phyloP scores from a whole-genome alignment of 2,113 vertebrate genomes.

The Gallinago undulata region DNA sequence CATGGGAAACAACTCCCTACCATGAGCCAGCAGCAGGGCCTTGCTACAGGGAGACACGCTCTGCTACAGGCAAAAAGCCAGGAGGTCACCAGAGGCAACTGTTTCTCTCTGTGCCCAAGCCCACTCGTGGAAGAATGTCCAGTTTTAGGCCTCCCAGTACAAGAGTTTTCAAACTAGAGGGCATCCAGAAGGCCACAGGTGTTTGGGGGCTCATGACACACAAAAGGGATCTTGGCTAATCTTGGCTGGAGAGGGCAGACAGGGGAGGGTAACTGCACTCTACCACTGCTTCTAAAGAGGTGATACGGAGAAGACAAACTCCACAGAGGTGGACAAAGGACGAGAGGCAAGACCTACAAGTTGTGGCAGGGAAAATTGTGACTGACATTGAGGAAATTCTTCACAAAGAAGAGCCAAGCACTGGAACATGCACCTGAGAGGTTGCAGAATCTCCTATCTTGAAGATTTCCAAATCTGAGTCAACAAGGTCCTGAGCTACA shows the following conservation, averaged over 20 bases:
- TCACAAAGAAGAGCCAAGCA: background rate
- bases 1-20: fast-evolving
- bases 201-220: background rate
- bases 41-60: background rate
- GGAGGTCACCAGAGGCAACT: too few species aligned
- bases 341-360: background rate
- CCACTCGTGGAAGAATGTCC: background rate
- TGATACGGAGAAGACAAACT: background rate
- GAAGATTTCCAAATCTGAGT: background rate
- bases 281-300: background rate
- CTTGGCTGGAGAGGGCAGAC: background rate
- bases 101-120: background rate
- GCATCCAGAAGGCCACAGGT: background rate
- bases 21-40: background rate
- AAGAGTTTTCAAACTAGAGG: background rate
- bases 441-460: background rate
- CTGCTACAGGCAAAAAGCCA: background rate
- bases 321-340: background rate
- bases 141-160: background rate
- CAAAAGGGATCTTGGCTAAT: background rate
- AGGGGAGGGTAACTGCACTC: background rate
- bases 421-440: background rate
- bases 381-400: background rate
- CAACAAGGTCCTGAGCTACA: background rate
- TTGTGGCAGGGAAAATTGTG: background rate